Base-by-base conservation (phyloP, 2,888 invertebrate genomes). In the Amaurobius ferox region DNA sequence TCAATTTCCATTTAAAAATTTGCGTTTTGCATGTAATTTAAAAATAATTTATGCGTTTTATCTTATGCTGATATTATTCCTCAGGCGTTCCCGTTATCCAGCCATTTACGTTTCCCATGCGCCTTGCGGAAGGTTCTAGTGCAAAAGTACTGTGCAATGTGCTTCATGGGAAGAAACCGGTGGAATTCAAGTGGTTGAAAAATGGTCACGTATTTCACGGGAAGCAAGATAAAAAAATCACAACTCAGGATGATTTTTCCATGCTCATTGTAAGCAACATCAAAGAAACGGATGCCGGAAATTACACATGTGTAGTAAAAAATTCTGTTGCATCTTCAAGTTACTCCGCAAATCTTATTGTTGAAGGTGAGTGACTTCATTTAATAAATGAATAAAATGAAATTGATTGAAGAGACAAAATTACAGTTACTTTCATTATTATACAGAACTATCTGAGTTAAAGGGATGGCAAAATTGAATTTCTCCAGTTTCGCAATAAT, bases 71-170 rank as follows among this genome's bases (percentile, higher is more conserved):
- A 16, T 48, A 5, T 48, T n/a, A 9, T 48, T 35, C 2, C 30
- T 39, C 62, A 85, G 86, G 79, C 26, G 5, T 48, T 1, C 80
- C 80, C 1, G 68, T 76, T 93, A 95, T 96, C 90, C 93, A 96
- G 92, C 96, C 96, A 61, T 96, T 96, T 90, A 95, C 95, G 90
- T 94, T 95, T 61, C 94, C 96, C 93, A 95, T 95, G 85, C 94
- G 95, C 91, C 93, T 96, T 93, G 95, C 55, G 95, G 94, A 95
- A 90, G 95, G 95, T 85, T 95, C 96, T 94, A 93, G 96, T 89
- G 96, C 96, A 35, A 96, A 96, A 87, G 96, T 97, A 91, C 95
- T 96, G 89, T 97, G 97, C 91, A 95, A 96, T 92, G 95, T 86
- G 2, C 9, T 78, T 1, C 44, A 77, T n/a, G 85, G 85, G 5